Conservation (phyloP, 2,797 vertebrate species). For the Schizopygopsis malacanthus region DNA sequence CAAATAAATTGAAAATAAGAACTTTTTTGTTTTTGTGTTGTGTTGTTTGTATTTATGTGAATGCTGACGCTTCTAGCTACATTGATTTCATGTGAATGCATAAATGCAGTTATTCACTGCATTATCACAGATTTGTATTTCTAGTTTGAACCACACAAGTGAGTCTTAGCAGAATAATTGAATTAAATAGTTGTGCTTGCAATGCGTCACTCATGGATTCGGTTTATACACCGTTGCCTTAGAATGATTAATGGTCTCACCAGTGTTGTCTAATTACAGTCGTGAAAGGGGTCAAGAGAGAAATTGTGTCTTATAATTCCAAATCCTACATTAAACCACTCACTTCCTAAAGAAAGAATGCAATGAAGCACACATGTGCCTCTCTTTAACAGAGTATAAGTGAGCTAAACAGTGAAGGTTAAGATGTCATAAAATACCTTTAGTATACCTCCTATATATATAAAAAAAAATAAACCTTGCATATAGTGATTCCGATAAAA, state of each 20-base stretch:
- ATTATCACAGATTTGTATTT: not conserved
- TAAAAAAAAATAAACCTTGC: not conserved
- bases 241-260: slow-evolving; percentile 6
- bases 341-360: slow-evolving; percentile 18
- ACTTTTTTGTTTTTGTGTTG: slow-evolving; percentile 9
- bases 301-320: slow-evolving; percentile 6
- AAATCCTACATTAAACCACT: slow-evolving; percentile 4
- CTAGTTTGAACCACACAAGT: not conserved
- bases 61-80: not conserved
- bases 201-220: not conserved
- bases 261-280: slow-evolving; percentile 23
- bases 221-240: not conserved
- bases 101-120: not conserved
- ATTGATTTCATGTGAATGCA: not conserved
- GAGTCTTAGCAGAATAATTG: not conserved
- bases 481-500: not conserved
- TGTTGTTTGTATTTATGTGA: not conserved
- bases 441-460: not conserved
- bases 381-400: slow-evolving; percentile 1
- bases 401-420: slow-evolving; percentile 1
- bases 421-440: not conserved
- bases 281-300: not conserved
- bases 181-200: not conserved
- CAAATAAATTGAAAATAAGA: slow-evolving; percentile 89
- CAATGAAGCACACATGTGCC: not conserved